Evolutionary conservation across 2,113 vertebrate genomes (phyloP).

Genomic region (Erinaceus europaeus): DNA sequence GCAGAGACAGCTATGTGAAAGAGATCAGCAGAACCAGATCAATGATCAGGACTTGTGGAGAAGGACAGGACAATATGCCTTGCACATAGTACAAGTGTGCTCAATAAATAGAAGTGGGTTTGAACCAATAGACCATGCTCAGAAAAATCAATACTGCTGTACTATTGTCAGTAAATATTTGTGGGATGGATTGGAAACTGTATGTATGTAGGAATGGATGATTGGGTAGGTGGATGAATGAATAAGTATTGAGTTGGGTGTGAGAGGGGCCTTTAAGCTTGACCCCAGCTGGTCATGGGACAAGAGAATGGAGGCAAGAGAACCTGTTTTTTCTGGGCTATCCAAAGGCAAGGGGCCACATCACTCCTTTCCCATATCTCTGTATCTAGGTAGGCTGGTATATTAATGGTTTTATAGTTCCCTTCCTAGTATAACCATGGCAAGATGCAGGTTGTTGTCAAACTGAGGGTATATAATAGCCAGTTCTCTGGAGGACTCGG

Average conservation of each 20-base stretch:
- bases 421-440: not conserved
- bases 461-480: too few relatives aligned
- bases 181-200: too few relatives aligned
- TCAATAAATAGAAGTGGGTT: too few relatives aligned
- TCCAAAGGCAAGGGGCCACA: rapidly evolving
- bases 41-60: too few relatives aligned
- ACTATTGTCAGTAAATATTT: not conserved
- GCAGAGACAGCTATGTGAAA: too few relatives aligned
- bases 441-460: not conserved
- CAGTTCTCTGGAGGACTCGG: not conserved
- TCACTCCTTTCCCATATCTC: rapidly evolving
- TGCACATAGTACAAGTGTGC: too few relatives aligned
- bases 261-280: not conserved
- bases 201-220: too few relatives aligned
- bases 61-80: too few relatives aligned
- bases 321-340: too few relatives aligned
- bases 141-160: not conserved
- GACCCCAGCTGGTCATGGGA: not conserved
- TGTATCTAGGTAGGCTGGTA: not conserved
- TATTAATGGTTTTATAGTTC: not conserved
- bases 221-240: too few relatives aligned
- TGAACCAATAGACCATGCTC: too few relatives aligned
- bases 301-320: not conserved
- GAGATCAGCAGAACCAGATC: too few relatives aligned
- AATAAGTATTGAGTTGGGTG: not conserved